A percentile compares a stretch with the other conserved stretches of the same genome.
These are phyloP conservation scores for Lathronympha strigana DNA, from an alignment of 2,888 invertebrate genomes.

Conservation along the genomic window DNA sequence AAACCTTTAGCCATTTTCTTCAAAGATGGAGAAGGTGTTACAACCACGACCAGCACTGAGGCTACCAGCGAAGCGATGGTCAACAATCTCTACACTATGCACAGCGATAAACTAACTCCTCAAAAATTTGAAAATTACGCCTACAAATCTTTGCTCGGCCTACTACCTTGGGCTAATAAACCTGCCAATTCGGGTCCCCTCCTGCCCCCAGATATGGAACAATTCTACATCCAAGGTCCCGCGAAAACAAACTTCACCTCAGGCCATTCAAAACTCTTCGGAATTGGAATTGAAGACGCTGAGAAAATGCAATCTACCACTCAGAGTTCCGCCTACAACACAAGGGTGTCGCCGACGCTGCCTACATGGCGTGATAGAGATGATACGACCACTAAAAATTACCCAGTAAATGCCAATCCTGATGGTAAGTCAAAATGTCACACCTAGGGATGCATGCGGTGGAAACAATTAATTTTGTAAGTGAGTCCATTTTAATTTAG, in stretches of 20 bases:
- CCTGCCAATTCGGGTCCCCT: slow-evolving; percentile 44
- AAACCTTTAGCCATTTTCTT: slow-evolving; percentile 75
- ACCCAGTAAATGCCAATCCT: slow-evolving; percentile 67
- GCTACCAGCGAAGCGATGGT: slow-evolving; percentile 64
- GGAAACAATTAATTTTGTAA: slow-evolving; percentile 10
- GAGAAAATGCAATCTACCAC: slow-evolving; percentile 80
- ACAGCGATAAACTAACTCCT: slow-evolving; percentile 58
- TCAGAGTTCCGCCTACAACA: slow-evolving; percentile 76
- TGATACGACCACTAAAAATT: slow-evolving; percentile 74
- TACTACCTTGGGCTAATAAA: slow-evolving; percentile 36
- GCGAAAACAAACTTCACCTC: slow-evolving; percentile 78
- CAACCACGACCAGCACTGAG: slow-evolving; percentile 54
- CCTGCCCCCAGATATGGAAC: slow-evolving; percentile 57
- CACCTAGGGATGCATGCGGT: slow-evolving; percentile 30
- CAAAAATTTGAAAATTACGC: slow-evolving; percentile 50
- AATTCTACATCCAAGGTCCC: slow-evolving; percentile 54
- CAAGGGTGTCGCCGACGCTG: slow-evolving; percentile 86
- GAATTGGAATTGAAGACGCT: slow-evolving; percentile 85
- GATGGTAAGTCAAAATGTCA: slow-evolving; percentile 67
- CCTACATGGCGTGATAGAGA: slow-evolving; percentile 79
- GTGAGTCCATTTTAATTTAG: background rate
- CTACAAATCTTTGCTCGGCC: slow-evolving; percentile 47
- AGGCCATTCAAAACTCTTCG: slow-evolving; percentile 86
- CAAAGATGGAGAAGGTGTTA: slow-evolving; percentile 60
- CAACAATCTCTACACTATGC: slow-evolving; percentile 61